Evolutionary conservation across 2,888 invertebrate genomes (phyloP).

Genomic region (Cordilura impudica): DNA sequence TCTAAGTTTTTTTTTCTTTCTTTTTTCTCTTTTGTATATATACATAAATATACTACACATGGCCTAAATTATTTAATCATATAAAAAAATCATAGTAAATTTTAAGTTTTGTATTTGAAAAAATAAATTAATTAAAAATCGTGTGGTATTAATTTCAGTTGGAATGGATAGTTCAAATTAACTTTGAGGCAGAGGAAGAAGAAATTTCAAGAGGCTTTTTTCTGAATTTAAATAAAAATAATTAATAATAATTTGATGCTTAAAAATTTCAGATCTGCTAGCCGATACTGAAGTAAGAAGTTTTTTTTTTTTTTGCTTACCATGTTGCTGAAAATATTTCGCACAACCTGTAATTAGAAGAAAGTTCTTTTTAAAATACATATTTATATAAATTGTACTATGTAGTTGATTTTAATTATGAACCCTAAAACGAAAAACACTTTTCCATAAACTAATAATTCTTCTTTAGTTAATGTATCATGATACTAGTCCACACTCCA

Average conservation of each 20-base stretch:
- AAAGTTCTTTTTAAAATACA: no score
- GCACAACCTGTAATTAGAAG: no score
- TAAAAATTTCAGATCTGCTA: no score
- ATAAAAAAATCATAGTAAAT: conserved; percentile 7
- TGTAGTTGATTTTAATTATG: no score
- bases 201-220: no score
- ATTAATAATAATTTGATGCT: no score
- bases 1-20: no score
- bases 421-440: neutral
- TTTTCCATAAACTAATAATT: neutral
- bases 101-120: conserved; percentile 20
- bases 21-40: conserved; percentile 21
- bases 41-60: conserved; percentile 14
- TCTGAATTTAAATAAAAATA: no score
- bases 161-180: neutral
- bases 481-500: conserved; percentile 54
- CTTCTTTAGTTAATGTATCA: neutral
- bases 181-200: neutral
- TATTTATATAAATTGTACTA: no score
- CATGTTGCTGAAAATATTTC: neutral
- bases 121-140: conserved; percentile 1
- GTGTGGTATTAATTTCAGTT: neutral
- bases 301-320: neutral
- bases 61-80: conserved; percentile 27
- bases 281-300: no score